Conservation (phyloP, 2,888 invertebrate genomes). For the Acrobasis consociella region DNA sequence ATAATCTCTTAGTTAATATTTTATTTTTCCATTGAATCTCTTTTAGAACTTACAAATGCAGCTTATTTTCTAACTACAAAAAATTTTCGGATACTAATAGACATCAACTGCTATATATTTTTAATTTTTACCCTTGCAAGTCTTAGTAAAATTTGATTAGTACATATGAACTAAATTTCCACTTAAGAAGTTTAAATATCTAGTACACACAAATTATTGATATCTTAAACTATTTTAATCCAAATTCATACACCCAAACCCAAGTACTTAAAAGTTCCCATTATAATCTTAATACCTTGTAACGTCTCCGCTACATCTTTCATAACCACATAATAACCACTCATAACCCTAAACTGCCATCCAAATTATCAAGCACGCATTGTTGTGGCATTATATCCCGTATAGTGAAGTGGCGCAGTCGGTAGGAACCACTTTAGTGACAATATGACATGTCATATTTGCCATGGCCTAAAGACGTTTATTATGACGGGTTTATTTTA, state of each 20-base stretch:
- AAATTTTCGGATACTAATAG: too few species aligned
- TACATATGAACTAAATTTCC: too few species aligned
- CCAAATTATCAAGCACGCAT: constrained; percentile 52
- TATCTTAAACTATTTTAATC: background rate
- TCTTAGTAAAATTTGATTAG: too few species aligned
- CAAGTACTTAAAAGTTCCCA: constrained; percentile 17
- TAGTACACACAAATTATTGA: too few species aligned
- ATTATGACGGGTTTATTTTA: constrained; percentile 14
- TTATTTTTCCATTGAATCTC: too few species aligned
- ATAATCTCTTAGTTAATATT: too few species aligned
- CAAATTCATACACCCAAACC: background rate
- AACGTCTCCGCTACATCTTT: constrained; percentile 19
- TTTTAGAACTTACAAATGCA: too few species aligned
- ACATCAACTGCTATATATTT: too few species aligned
- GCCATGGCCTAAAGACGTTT: constrained; percentile 33
- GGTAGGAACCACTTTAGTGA: constrained; percentile 64
- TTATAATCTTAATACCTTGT: constrained; percentile 14
- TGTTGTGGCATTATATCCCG: constrained; percentile 32
- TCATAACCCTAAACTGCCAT: constrained; percentile 48
- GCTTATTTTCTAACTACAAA: too few species aligned
- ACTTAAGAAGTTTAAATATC: too few species aligned
- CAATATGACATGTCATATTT: constrained; percentile 67
- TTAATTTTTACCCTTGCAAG: too few species aligned
- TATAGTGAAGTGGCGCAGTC: constrained; percentile 49
- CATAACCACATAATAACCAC: constrained; percentile 46